Evolutionary conservation across 1,140 invertebrate species (phyloP).

Genomic region (Drosophila simulans): DNA sequence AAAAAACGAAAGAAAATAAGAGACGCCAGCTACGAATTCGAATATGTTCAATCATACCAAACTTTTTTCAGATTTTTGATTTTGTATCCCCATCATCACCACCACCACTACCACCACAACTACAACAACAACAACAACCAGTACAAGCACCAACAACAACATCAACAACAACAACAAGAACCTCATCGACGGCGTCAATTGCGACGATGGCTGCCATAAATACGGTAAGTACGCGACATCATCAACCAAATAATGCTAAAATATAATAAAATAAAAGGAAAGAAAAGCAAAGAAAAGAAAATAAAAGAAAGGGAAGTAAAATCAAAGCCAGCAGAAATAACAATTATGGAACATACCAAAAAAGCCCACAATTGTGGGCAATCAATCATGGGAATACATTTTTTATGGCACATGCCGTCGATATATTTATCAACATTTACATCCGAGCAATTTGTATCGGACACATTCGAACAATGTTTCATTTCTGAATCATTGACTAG

Average conservation of each 20-base stretch:
- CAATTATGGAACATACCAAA: slow-evolving; percentile 19
- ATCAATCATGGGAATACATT: slow-evolving; percentile 57
- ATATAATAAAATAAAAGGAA: slow-evolving; percentile 6
- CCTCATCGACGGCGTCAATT: slow-evolving; percentile 74
- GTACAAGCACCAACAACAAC: slow-evolving; percentile 57
- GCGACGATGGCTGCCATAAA: slow-evolving; percentile 84
- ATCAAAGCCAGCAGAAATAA: slow-evolving; percentile 42
- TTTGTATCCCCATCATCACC: slow-evolving; percentile 82
- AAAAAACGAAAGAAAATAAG: slow-evolving; percentile 29
- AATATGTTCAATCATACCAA: slow-evolving; percentile 78
- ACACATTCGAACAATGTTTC: slow-evolving; percentile 33
- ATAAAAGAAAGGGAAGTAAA: slow-evolving; percentile 24
- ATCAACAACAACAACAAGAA: slow-evolving; percentile 58
- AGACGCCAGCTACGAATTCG: slow-evolving; percentile 50
- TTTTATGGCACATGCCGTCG: slow-evolving; percentile 32
- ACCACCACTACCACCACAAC: slow-evolving; percentile 76
- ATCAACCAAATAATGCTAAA: slow-evolving; percentile 14
- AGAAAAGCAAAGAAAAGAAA: neutral
- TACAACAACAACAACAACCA: slow-evolving; percentile 70
- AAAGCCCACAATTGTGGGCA: slow-evolving; percentile 44
- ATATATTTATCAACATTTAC: slow-evolving; percentile 23
- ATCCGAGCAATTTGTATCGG: slow-evolving; percentile 29
- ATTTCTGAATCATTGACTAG: slow-evolving; percentile 8
- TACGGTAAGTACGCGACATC: slow-evolving; percentile 79
- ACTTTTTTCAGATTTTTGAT: slow-evolving; percentile 83